Percentiles rank a stretch among this genome's conserved stretches.
phyloP scores from a whole-genome alignment of 2,797 vertebrate genomes.

The Micropoecilia bifurca region DNA sequence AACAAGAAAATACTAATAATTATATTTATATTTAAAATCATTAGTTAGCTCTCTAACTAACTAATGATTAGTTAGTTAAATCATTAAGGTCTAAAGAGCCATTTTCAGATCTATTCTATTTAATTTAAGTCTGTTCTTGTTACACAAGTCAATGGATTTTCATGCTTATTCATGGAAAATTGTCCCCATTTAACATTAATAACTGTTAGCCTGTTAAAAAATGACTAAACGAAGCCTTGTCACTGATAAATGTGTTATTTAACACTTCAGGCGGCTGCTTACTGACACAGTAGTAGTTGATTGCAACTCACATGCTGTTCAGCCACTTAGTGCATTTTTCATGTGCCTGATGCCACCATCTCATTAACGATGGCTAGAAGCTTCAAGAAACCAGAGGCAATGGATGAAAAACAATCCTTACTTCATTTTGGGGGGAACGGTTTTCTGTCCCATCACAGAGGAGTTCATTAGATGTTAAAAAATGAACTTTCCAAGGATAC shows the following conservation, averaged over 20 bases:
- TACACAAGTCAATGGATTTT: not conserved
- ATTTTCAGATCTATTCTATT: not conserved
- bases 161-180: not conserved
- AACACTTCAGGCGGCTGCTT: not conserved
- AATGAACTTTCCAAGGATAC: not conserved
- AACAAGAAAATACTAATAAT: not conserved
- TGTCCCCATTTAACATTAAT: not conserved
- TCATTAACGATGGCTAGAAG: not conserved
- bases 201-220: too few relatives aligned
- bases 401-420: not conserved
- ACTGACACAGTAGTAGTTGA: not conserved
- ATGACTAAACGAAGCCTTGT: not conserved
- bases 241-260: conserved; percentile 1
- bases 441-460: not conserved
- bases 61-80: not conserved
- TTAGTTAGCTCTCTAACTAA: not conserved
- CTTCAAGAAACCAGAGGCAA: not conserved
- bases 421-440: not conserved
- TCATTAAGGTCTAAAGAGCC: not conserved
- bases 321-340: conserved; percentile 6
- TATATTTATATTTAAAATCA: not conserved
- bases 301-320: conserved; percentile 10
- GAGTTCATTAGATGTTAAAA: not conserved
- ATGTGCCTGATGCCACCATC: not conserved
- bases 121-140: not conserved